Percentiles rank a stretch among this genome's conserved stretches.
phyloP scores from a whole-genome alignment of 2,888 invertebrate species.

The Branchellion lobata region DNA sequence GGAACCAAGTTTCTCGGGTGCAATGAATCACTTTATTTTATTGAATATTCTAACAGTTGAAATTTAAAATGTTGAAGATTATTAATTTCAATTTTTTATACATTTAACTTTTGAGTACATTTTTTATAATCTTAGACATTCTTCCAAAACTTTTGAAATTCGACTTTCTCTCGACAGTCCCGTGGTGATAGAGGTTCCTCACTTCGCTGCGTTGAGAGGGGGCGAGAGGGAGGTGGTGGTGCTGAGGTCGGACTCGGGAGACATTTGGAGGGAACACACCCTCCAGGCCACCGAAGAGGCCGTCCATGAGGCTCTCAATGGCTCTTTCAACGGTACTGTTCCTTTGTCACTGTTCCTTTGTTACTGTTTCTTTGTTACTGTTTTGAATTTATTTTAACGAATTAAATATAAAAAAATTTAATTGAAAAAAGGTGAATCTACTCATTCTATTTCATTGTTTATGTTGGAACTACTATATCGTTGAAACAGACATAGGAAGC shows the following conservation, averaged over 20 bases:
- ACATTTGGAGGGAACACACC: constrained; percentile 97
- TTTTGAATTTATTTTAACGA: not conserved
- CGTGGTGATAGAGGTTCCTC: constrained; percentile 88
- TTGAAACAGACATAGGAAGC: constrained; percentile 66
- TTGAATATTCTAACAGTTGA: not conserved
- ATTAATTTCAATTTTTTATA: not conserved
- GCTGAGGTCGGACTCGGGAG: constrained; percentile 94
- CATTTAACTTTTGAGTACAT: not conserved
- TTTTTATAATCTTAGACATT: no score
- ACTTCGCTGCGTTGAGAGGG: constrained; percentile 95
- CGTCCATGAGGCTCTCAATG: constrained; percentile 88
- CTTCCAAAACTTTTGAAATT: no score
- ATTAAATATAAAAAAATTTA: no score
- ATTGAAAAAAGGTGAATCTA: no score
- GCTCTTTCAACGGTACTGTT: constrained; percentile 66
- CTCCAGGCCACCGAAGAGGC: constrained; percentile 91
- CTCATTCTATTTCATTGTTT: no score
- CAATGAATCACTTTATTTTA: not conserved
- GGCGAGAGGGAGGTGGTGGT: constrained; percentile 96
- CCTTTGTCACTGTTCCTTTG: not conserved
- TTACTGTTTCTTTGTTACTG: not conserved
- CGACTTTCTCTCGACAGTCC: no score
- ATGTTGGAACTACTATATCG: no score
- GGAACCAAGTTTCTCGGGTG: constrained; percentile 95
- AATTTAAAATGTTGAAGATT: not conserved